These are phyloP conservation scores for Oegoconia quadripuncta DNA, from an alignment of 2,888 invertebrate species.

Conservation along the genomic window DNA sequence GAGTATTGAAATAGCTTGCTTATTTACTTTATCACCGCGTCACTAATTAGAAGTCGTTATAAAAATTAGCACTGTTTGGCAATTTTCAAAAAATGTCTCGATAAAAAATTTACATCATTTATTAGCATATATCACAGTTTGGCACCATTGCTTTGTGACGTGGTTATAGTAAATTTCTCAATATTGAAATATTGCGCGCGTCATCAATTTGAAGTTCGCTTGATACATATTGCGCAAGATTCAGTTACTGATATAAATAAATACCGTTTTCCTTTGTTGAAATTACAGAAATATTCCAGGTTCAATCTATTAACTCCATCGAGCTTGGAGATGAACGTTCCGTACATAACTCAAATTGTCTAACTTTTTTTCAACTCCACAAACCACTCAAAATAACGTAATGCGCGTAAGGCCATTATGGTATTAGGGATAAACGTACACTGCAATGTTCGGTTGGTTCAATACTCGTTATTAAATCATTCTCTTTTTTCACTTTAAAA, in stretches of 20 bases:
- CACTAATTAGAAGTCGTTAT: constrained; percentile 7
- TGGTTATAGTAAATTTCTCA: neutral
- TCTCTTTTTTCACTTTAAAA: no score
- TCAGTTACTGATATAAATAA: no score
- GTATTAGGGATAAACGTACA: constrained; percentile 30
- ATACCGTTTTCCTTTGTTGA: no score
- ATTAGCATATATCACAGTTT: constrained; percentile 26
- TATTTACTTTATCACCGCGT: constrained; percentile 6
- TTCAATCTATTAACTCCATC: no score
- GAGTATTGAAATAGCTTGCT: no score
- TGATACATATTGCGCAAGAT: no score
- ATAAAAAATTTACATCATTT: constrained; percentile 22
- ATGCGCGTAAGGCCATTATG: constrained; percentile 57
- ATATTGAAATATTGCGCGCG: no score
- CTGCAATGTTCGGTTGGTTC: no score
- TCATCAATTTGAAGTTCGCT: no score
- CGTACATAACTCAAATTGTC: constrained; percentile 51
- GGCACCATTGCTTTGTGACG: constrained; percentile 3
- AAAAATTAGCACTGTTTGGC: constrained; percentile 21
- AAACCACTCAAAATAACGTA: constrained; percentile 61
- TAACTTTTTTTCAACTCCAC: constrained; percentile 46
- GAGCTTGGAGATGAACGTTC: constrained; percentile 24
- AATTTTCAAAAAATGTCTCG: constrained; percentile 26
- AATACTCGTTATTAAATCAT: no score
- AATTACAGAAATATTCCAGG: no score